Evolutionary conservation across 2,797 vertebrate genomes (phyloP), one percentile per base, ranked within the genome.

Genomic region (Chrosomus eos): DNA sequence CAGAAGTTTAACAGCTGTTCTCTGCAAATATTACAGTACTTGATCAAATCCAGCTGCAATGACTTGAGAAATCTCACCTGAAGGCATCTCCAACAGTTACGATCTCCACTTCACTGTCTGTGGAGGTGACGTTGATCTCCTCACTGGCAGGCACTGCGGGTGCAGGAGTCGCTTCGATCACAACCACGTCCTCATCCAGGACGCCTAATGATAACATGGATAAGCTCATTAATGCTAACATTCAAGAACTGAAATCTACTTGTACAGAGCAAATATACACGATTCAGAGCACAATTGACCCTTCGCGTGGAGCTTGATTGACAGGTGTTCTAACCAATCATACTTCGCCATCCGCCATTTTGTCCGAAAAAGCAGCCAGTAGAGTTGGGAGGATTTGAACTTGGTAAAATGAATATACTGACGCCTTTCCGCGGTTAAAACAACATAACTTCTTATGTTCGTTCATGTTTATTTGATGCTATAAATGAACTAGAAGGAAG

Each of bases 111-210:
- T 99, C 98, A 31, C 98, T 99, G 89, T 99, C 98, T 21, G 98
- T 99, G 90, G 98, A 99, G 90, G 98, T 99, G 94, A 99, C 98
- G 55, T 99, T 99, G 93, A 99, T 99, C 95, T 99, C 98, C 95
- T 99, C 98, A 7, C 97, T 99, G 92, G 97, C 97, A 89, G 97
- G 97, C 82, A 99, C 95, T 82, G 96, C 94, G 67, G 97, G 96
- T 78, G 97, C 96, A 58, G 98, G 98, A 83, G 97, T 98, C 14
- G 97, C 95, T 93, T 99, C 98, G 70, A 99, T 99, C 91, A 99
- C 97, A 90, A 99, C 97, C 87, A 99, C 98, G 72, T 99, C 98
- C 94, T 99, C 98, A 91, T 99, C 98, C 84, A 99, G 95, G 89
- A 93, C 95, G 95, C 97, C 98, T 99, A 91, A 72, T 55, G 31